Percentiles rank a stretch among this genome's conserved stretches.
These are phyloP conservation scores for Plagodis pulveraria DNA, from an alignment of 2,888 invertebrate species.

Conservation along the genomic window DNA sequence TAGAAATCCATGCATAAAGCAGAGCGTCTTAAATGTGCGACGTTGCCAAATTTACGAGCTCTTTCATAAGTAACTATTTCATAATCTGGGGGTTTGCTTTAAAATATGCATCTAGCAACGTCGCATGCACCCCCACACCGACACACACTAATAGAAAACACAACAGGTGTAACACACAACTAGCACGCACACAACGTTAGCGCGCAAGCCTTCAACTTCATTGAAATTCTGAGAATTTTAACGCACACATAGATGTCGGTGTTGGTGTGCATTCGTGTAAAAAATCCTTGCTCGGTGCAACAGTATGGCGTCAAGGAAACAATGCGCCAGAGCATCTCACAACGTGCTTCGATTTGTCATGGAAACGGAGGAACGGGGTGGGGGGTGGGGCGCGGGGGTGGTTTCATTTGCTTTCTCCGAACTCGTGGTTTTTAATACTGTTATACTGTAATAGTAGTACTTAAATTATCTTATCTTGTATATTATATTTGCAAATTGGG, in stretches of 20 bases:
- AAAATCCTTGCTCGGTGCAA: constrained; percentile 62
- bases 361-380: constrained; percentile 38
- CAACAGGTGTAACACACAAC: constrained; percentile 64
- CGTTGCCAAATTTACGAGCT: constrained; percentile 77
- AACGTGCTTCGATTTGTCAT: constrained; percentile 42
- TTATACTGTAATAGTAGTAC: no score
- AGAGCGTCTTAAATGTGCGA: constrained; percentile 65
- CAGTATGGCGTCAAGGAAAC: constrained; percentile 50
- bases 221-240: constrained; percentile 57
- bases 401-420: constrained; percentile 7
- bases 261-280: constrained; percentile 49
- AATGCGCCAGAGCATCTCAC: constrained; percentile 52
- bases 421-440: neutral
- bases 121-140: constrained; percentile 60
- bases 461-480: no score
- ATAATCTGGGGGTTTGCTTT: constrained; percentile 37
- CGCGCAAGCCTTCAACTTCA: constrained; percentile 22
- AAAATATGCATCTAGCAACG: constrained; percentile 77
- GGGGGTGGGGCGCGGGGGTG: constrained; percentile 3
- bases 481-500: no score
- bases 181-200: constrained; percentile 46
- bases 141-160: constrained; percentile 44
- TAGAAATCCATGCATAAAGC: constrained; percentile 15
- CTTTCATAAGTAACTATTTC: constrained; percentile 25
- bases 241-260: constrained; percentile 47